Percentiles rank a stretch among this genome's conserved stretches.
Evolutionary conservation across 2,797 vertebrate genomes (phyloP).

Genomic region (Enteromius afrohamiltoni): DNA sequence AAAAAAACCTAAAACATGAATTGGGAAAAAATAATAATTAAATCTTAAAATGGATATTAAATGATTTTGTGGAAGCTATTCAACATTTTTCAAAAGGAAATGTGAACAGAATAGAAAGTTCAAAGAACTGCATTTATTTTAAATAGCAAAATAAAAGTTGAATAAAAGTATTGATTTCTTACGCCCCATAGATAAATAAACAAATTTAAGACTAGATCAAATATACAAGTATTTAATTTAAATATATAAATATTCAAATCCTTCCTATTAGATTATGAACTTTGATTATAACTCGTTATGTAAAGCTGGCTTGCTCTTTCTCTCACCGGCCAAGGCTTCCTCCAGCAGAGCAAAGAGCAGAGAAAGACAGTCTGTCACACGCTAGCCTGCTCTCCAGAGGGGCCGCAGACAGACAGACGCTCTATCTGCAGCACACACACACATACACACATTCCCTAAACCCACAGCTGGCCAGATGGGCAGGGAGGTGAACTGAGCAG

Average conservation of each 20-base stretch:
- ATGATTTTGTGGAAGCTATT: too few relatives aligned
- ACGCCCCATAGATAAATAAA: neutral
- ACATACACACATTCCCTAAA: slow-evolving; percentile 7
- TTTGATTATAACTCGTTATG: neutral
- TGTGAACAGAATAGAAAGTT: neutral
- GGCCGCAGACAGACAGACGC: slow-evolving; percentile 37
- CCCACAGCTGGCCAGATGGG: slow-evolving; percentile 44
- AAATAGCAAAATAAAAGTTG: neutral
- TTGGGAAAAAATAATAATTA: too few relatives aligned
- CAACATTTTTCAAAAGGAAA: too few relatives aligned
- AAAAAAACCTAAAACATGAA: too few relatives aligned
- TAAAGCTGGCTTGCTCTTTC: neutral
- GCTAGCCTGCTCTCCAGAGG: slow-evolving; percentile 51
- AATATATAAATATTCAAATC: neutral
- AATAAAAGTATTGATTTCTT: neutral
- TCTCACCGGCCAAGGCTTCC: slow-evolving; percentile 23
- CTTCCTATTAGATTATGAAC: neutral
- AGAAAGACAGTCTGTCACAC: slow-evolving; percentile 49
- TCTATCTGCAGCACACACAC: neutral
- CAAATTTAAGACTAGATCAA: neutral
- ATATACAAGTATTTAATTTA: neutral
- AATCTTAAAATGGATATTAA: neutral
- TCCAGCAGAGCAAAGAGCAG: slow-evolving; percentile 53
- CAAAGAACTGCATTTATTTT: too few relatives aligned
- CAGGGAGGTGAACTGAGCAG: slow-evolving; percentile 43